phyloP scores from a whole-genome alignment of 2,797 vertebrate species.

The Clarias fuscus region DNA sequence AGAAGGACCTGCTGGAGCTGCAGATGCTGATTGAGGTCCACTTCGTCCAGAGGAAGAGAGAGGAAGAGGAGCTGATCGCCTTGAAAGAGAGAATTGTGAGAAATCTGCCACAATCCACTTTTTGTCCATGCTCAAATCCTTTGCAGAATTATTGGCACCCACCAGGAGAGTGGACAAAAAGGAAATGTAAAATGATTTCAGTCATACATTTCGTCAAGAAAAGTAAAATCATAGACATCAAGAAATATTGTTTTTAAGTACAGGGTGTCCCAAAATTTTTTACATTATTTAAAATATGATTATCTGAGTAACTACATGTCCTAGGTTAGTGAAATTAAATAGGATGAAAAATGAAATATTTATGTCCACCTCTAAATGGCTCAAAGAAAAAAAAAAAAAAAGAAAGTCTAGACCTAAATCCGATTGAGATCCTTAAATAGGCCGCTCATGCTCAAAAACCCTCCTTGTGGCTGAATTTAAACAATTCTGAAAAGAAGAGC shows the following conservation, averaged over 20 bases:
- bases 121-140: neutral
- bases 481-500: too few relatives aligned
- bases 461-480: too few relatives aligned
- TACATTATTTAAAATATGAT: too few relatives aligned
- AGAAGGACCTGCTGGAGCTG: conserved; percentile 88
- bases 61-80: conserved; percentile 86
- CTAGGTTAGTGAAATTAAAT: too few relatives aligned
- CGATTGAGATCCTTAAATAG: too few relatives aligned
- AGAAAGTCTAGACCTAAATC: too few relatives aligned
- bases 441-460: too few relatives aligned
- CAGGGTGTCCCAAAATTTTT: too few relatives aligned
- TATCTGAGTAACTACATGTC: too few relatives aligned
- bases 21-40: conserved; percentile 89
- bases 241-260: neutral
- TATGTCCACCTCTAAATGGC: too few relatives aligned
- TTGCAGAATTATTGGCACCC: conserved; percentile 11
- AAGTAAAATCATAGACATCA: neutral
- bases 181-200: neutral
- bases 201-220: neutral
- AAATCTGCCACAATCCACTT: neutral
- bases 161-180: conserved; percentile 75
- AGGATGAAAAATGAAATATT: too few relatives aligned
- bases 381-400: too few relatives aligned
- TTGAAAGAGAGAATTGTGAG: conserved; percentile 86
- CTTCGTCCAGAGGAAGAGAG: conserved; percentile 90